Evolutionary conservation across 2,888 invertebrate species (phyloP).

Genomic region (Folsomia candida): DNA sequence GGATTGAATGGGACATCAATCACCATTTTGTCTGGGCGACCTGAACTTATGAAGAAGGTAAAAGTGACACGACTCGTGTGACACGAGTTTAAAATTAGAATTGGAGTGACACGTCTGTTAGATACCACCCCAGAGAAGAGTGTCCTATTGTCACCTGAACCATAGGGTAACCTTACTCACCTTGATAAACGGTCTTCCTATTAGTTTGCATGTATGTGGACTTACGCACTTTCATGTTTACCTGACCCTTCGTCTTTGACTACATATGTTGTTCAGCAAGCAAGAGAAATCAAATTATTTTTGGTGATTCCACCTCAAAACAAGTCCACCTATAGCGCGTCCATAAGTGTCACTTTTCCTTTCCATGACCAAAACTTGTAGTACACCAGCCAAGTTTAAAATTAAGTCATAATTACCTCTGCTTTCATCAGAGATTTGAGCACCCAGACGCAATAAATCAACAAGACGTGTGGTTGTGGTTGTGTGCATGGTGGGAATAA

Average conservation of each 20-base stretch:
- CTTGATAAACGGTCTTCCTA: background rate
- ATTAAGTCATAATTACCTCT: background rate
- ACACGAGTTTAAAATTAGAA: background rate
- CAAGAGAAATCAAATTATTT: background rate
- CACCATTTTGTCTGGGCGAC: background rate
- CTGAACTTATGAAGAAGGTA: no score
- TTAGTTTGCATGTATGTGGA: background rate
- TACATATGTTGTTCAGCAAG: background rate
- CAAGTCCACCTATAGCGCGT: no score
- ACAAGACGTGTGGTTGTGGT: background rate
- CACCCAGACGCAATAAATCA: no score
- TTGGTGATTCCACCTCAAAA: no score
- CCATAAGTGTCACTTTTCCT: background rate
- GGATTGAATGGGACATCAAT: background rate
- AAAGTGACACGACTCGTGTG: no score
- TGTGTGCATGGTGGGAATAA: background rate
- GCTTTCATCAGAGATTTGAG: background rate
- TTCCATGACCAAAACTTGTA: background rate
- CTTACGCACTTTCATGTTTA: background rate
- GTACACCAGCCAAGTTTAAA: background rate
- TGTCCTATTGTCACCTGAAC: no score
- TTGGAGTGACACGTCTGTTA: background rate
- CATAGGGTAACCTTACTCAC: background rate
- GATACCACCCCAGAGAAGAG: background rate
- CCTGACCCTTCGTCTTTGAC: background rate